These are phyloP conservation scores for Clarias pachynema DNA, from an alignment of 2,797 vertebrate species.

Conservation along the genomic window DNA sequence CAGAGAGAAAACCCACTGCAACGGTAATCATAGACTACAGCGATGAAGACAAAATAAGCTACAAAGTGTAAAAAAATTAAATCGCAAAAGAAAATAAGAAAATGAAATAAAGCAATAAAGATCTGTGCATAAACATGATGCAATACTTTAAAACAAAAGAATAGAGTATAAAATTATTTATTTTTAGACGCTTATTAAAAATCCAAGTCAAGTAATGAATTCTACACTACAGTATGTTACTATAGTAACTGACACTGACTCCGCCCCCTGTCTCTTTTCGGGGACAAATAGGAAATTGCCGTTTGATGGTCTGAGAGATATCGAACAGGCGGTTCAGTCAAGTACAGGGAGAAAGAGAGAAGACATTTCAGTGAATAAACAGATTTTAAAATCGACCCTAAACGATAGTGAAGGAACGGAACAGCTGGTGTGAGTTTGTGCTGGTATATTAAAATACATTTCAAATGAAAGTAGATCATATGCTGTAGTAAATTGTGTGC, in stretches of 20 bases:
- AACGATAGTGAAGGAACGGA: background rate
- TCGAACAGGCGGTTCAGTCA: background rate
- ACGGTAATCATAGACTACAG: background rate
- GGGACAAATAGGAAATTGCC: background rate
- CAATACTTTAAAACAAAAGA: background rate
- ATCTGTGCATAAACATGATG: background rate
- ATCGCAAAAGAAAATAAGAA: background rate
- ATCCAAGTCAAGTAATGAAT: conserved; percentile 2
- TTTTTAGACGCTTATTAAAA: background rate
- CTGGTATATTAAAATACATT: background rate
- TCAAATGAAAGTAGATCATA: background rate
- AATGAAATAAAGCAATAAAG: background rate
- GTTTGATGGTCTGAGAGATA: conserved; percentile 1
- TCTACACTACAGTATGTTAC: background rate
- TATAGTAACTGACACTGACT: background rate
- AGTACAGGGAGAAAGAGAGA: too few species aligned
- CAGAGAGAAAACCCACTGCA: background rate
- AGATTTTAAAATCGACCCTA: background rate
- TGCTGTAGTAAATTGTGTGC: background rate
- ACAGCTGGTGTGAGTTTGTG: background rate
- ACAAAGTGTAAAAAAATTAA: background rate
- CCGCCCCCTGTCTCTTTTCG: background rate
- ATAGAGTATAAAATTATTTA: too few species aligned
- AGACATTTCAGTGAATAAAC: background rate
- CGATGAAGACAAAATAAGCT: background rate